A percentile compares a stretch with the other conserved stretches of the same genome.
phyloP scores from a whole-genome alignment of 2,113 vertebrate species.

The Trematocara marginatum region DNA sequence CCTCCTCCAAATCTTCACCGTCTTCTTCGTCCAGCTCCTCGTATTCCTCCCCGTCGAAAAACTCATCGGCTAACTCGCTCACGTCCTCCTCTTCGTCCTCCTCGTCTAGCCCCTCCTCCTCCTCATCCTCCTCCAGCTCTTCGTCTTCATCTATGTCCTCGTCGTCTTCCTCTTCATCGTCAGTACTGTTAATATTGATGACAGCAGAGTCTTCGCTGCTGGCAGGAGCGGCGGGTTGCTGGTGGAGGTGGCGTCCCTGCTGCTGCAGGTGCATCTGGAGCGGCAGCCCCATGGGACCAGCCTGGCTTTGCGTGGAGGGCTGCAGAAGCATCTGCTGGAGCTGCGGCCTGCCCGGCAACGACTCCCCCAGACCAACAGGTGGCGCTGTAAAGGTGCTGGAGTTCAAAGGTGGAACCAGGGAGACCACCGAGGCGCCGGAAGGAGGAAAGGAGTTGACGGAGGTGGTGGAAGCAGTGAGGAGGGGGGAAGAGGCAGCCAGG shows the following conservation, averaged over 20 bases:
- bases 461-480: constrained; percentile 48
- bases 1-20: constrained; percentile 53
- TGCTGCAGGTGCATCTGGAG: constrained; percentile 73
- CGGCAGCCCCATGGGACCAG: constrained; percentile 31
- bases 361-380: constrained; percentile 48
- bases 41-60: constrained; percentile 57
- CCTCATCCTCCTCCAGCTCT: constrained; percentile 69
- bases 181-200: constrained; percentile 88
- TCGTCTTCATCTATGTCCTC: constrained; percentile 81
- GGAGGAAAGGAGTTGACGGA: constrained; percentile 65
- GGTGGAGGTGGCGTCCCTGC: constrained; percentile 42
- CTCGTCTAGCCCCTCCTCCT: constrained; percentile 66
- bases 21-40: constrained; percentile 64
- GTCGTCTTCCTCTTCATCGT: constrained; percentile 81
- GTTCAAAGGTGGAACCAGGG: constrained; percentile 63
- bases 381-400: constrained; percentile 38
- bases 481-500: constrained; percentile 52
- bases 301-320: constrained; percentile 27
- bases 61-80: constrained; percentile 69
- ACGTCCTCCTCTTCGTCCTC: constrained; percentile 79
- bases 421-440: constrained; percentile 55
- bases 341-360: constrained; percentile 55
- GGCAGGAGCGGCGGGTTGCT: constrained; percentile 33
- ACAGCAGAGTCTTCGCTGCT: constrained; percentile 78
- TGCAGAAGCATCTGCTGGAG: constrained; percentile 79